phyloP scores from a whole-genome alignment of 1,140 invertebrate genomes.

The Paraescarpia echinospica region DNA sequence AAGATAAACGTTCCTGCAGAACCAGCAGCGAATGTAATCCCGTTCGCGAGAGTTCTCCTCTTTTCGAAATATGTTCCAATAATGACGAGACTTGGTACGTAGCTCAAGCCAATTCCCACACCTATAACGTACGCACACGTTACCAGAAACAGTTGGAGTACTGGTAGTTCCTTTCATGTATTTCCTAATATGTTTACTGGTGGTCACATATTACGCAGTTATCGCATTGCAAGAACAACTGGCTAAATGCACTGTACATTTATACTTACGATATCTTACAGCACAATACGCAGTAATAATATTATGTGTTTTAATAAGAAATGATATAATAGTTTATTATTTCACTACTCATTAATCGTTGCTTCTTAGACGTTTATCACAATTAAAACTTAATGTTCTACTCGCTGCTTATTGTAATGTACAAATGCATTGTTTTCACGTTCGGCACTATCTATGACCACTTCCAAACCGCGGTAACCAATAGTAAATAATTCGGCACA shows the following conservation, averaged over 20 bases:
- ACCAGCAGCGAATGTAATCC: constrained; percentile 88
- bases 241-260: no score
- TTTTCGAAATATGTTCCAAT: constrained; percentile 91
- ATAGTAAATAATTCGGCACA: background rate
- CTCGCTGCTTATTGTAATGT: background rate
- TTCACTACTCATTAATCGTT: background rate
- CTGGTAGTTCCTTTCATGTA: no score
- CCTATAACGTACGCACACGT: constrained; percentile 60
- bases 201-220: no score
- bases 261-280: no score
- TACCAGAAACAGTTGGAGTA: background rate
- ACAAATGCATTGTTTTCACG: background rate
- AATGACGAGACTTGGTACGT: constrained; percentile 86
- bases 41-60: constrained; percentile 81
- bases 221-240: no score
- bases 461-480: background rate
- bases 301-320: no score
- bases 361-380: background rate
- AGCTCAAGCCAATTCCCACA: constrained; percentile 85
- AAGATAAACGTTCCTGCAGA: constrained; percentile 80
- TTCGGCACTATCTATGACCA: no score
- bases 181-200: no score
- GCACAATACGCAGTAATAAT: no score
- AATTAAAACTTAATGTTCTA: background rate
- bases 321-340: no score